Conservation (phyloP, 2,888 invertebrate genomes). For the Bibio marci region DNA sequence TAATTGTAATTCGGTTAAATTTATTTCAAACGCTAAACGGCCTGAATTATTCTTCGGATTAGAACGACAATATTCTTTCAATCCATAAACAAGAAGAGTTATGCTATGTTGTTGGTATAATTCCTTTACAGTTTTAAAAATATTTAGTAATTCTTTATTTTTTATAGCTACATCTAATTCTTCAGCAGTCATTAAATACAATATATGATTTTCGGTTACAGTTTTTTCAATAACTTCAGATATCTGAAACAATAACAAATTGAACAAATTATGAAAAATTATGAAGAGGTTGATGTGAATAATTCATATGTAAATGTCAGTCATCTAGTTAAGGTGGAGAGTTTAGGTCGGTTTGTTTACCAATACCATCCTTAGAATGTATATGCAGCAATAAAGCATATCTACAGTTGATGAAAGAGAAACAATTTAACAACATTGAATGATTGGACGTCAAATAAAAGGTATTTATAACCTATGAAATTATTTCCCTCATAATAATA, state of each 20-base stretch:
- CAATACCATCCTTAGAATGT: no score
- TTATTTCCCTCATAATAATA: no score
- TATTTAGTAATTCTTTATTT: slow-evolving; percentile 12
- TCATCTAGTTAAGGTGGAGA: no score
- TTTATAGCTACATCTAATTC: slow-evolving; percentile 16
- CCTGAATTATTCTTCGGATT: slow-evolving; percentile 4
- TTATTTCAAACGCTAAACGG: slow-evolving; percentile 12
- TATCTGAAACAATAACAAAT: slow-evolving; percentile 3
- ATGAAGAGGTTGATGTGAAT: not conserved
- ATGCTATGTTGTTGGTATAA: slow-evolving; percentile 14
- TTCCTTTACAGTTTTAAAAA: slow-evolving; percentile 12
- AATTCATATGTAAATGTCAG: not conserved
- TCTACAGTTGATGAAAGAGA: no score
- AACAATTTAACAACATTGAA: no score
- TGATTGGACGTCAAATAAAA: no score
- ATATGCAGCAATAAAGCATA: no score
- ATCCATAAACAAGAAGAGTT: slow-evolving; percentile 17
- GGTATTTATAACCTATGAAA: no score
- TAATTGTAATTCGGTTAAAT: slow-evolving; percentile 22
- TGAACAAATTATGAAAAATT: not conserved
- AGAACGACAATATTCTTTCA: slow-evolving; percentile 7
- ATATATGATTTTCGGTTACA: slow-evolving; percentile 16
- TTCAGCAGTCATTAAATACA: slow-evolving; percentile 15
- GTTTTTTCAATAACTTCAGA: slow-evolving; percentile 18
- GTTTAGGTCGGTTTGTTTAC: no score